Conservation (phyloP, 2,113 vertebrate species). For the Erpornis zantholeuca region DNA sequence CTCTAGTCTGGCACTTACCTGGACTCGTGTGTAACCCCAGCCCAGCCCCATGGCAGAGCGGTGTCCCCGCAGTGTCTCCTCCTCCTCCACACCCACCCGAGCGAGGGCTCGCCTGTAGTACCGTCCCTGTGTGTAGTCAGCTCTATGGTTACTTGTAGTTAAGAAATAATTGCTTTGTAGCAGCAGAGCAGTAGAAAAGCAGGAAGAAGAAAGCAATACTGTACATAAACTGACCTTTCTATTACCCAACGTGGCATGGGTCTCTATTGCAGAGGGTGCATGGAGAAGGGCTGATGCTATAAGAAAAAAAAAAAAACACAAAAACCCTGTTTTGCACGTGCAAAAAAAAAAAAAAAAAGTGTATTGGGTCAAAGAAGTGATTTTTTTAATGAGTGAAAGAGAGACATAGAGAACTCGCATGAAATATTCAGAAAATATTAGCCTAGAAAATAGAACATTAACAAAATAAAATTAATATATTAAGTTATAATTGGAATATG, state of each 20-base stretch:
- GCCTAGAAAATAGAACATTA: slow-evolving; percentile 79
- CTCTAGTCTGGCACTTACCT: slow-evolving; percentile 86
- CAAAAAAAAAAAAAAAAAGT: slow-evolving; percentile 61
- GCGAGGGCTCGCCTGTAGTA: slow-evolving; percentile 73
- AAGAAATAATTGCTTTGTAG: slow-evolving; percentile 80
- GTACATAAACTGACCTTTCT: slow-evolving; percentile 81
- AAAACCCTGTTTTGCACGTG: slow-evolving; percentile 81
- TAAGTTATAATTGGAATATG: slow-evolving; percentile 86
- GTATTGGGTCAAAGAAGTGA: slow-evolving; percentile 78
- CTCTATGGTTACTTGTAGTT: slow-evolving; percentile 76
- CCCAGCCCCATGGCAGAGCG: background rate
- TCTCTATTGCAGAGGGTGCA: slow-evolving; percentile 80
- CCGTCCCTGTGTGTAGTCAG: slow-evolving; percentile 76
- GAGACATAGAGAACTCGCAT: slow-evolving; percentile 76
- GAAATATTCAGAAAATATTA: slow-evolving; percentile 80
- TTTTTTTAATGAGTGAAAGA: slow-evolving; percentile 71
- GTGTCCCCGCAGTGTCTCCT: background rate
- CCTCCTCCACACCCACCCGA: background rate
- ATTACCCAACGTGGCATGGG: slow-evolving; percentile 79
- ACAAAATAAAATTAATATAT: slow-evolving; percentile 86
- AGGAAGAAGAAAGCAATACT: slow-evolving; percentile 86
- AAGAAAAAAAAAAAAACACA: slow-evolving; percentile 33
- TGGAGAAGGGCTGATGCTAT: slow-evolving; percentile 80
- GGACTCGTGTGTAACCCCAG: slow-evolving; percentile 73
- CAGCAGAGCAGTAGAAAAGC: slow-evolving; percentile 81